Base-by-base conservation (phyloP, 1,140 invertebrate species). In the Anthonomus grandis region DNA sequence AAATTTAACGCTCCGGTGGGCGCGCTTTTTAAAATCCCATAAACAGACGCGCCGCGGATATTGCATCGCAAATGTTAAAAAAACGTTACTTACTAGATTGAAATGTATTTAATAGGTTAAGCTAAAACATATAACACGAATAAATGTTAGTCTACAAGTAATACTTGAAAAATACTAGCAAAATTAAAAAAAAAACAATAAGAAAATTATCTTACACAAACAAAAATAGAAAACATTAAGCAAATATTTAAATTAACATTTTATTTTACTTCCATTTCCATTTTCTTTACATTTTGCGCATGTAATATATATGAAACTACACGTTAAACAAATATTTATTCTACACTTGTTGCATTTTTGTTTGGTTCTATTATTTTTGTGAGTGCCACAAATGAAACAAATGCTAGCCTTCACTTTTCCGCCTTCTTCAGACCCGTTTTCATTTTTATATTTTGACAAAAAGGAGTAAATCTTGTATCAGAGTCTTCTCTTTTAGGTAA, bases 271-370 rank as follows among this genome's bases (percentile, higher is more conserved):
- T 2, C 38, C 9, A 13, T 18, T 17, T 41, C 38, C 38, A 17
- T 12, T 21, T 1, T 21, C 41, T 6, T 12, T 45, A 22, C 21
- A 19, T 12, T 45, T 23, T 2, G 17, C 2, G 17, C 17, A 45
- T 45, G 1, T 45, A 21, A 21, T 45, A 23, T 4, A 9, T 3
- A 21, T 22, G 17, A 8, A n/a, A 19, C 37, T 50, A 48, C 52
- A 54, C 49, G 38, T 52, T 42, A 57, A 51, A 37, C 59, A 61
- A 24, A 57, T 37, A 57, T 52, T 57, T 46, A 39, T 57, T n/a
- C 21, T 10, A 45, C 60, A 58, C 10, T 34, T 13, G 19, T 47
- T 8, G 24, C 42, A 61, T 9, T 8, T 39, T 18, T 27, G 36
- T n/a, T 49, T 50, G 6, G 49, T 62, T 24, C 46, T 53, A 52